Evolutionary conservation across 2,888 invertebrate genomes (phyloP), one percentile per base, ranked within the genome.

Genomic region (Drosophila atripex): DNA sequence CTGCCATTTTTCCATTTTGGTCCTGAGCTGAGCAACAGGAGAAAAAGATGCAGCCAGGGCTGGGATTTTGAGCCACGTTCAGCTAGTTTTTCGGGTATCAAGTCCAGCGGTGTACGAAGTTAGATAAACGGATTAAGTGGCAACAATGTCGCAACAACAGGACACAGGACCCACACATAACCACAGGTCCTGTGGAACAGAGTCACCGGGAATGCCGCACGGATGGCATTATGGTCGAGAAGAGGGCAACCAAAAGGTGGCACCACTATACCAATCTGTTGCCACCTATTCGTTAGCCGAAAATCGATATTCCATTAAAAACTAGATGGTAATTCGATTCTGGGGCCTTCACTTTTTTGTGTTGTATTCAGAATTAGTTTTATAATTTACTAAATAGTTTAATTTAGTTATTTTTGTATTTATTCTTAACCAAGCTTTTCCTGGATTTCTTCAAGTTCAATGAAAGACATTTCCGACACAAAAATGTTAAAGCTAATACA

Each of bases 121-220:
- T 90, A 90, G 91, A 91, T 91, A 91, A 91, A 91, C 89, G 91
- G 91, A 91, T 91, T 91, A 91, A 90, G 88, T 84, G 78, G 69
- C 88, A 86, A 88, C 88, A 84, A 80, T 84, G 84, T 86, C 76
- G 71, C 80, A 77, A 63, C 56, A 56, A 23, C 43, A 43, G 43
- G 12, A 61, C 41, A 58, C 49, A 49, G 39, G 61, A 59, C 53
- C 69, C 59, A 47, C 61, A 68, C 46, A 57, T 47, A 54, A n/a
- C 30, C 30, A 21, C 16, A 46, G 28, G 47, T 16, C 50, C 60
- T 30, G 45, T 8, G 6, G 56, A 14, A 12, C 25, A 4, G 12
- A n/a, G 12, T 8, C 39, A 14, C 39, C 16, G 6, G 50, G 25
- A 28, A 16, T 28, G 51, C 41, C 9, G 30, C 30, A 45, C 11